Evolutionary conservation across 2,888 invertebrate species (phyloP).

Genomic region (Cantharis rustica): DNA sequence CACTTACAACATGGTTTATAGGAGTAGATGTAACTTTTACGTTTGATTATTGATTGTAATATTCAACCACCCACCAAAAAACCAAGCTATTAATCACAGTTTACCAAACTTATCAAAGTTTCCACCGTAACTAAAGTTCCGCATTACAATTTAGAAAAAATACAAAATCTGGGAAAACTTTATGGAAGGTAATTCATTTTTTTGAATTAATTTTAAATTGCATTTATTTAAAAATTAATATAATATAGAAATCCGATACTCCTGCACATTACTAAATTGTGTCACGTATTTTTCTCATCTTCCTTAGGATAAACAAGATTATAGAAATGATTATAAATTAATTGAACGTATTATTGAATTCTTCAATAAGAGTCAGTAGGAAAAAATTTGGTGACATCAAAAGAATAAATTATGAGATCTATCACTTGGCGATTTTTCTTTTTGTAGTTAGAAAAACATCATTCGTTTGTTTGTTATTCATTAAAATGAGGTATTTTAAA

Average conservation of each 20-base stretch:
- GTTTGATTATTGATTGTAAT: conserved; percentile 17
- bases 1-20: not conserved
- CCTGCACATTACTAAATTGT: not conserved
- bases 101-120: conserved; percentile 16
- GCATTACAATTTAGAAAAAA: not conserved
- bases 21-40: not conserved
- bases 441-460: not conserved
- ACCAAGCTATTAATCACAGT: conserved; percentile 23
- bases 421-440: not conserved
- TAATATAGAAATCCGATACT: not conserved
- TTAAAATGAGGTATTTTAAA: not conserved
- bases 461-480: not conserved
- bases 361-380: not conserved
- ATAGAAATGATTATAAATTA: not conserved
- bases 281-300: not conserved
- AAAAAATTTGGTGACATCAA: not conserved
- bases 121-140: conserved; percentile 5
- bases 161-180: conserved; percentile 2
- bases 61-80: conserved; percentile 12
- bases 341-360: not conserved
- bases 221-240: not conserved
- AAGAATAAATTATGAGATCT: not conserved
- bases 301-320: not conserved
- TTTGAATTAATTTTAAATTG: not conserved
- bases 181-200: not conserved